These are phyloP conservation scores for Drosophila sordidapex DNA, from an alignment of 2,888 invertebrate genomes.

Conservation along the genomic window DNA sequence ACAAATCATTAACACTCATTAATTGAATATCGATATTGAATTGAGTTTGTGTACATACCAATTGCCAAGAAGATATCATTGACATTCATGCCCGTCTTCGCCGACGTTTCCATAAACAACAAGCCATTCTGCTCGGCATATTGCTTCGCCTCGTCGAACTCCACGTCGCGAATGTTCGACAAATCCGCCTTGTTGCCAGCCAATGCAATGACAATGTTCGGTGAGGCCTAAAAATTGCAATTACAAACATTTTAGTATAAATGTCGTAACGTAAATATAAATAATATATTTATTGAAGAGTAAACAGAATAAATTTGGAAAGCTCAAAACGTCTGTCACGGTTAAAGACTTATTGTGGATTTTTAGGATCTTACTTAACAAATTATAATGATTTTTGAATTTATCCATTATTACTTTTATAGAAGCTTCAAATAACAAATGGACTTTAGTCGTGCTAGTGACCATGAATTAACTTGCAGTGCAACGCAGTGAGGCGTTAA, in stretches of 20 bases:
- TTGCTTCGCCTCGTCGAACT: slow-evolving; percentile 97
- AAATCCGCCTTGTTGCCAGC: slow-evolving; percentile 99
- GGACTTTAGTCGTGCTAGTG: slow-evolving; percentile 16
- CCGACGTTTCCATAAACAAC: slow-evolving; percentile 99
- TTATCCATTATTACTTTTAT: not conserved
- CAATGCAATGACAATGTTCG: slow-evolving; percentile 99
- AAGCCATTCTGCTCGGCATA: slow-evolving; percentile 99
- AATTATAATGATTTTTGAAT: not conserved
- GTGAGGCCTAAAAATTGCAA: slow-evolving; percentile 89
- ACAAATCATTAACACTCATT: slow-evolving; percentile 9
- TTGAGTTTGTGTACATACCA: slow-evolving; percentile 87
- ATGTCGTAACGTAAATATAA: not conserved
- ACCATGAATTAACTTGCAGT: slow-evolving; percentile 6
- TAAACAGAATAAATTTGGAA: not conserved
- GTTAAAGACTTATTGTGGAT: not conserved
- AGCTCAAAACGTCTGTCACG: not conserved
- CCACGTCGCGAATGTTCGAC: slow-evolving; percentile 97
- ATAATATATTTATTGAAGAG: not conserved
- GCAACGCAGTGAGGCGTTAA: slow-evolving; percentile 49
- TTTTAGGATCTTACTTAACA: not conserved
- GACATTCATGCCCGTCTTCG: slow-evolving; percentile 99
- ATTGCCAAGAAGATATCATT: slow-evolving; percentile 99
- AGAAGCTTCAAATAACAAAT: not conserved
- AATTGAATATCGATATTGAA: too few species aligned
- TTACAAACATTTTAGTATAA: not conserved